Evolutionary conservation across 2,888 invertebrate genomes (phyloP).

Genomic region (Tuta absoluta): DNA sequence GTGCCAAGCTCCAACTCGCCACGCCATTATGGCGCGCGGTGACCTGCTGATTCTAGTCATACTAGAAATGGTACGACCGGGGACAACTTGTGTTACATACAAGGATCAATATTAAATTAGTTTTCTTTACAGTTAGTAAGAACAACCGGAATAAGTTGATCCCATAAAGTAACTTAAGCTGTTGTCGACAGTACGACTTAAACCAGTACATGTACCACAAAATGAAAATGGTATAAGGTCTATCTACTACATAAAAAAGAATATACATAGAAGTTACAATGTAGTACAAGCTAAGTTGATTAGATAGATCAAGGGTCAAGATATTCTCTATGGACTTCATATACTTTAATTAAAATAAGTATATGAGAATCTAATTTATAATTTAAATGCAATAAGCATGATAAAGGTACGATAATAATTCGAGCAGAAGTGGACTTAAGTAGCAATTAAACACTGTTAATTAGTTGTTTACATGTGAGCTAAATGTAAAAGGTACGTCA

Average conservation of each 20-base stretch:
- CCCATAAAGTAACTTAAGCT: too few species aligned
- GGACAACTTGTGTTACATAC: neutral
- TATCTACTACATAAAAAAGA: neutral
- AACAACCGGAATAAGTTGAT: too few species aligned
- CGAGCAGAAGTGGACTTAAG: neutral
- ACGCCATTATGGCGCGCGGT: conserved; percentile 16
- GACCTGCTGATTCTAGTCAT: conserved; percentile 10
- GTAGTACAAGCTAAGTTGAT: neutral
- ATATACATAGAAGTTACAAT: neutral
- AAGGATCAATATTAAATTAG: too few species aligned
- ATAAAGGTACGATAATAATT: neutral
- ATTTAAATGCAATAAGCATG: neutral
- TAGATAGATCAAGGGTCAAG: neutral
- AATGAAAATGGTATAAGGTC: neutral
- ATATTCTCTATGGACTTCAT: neutral
- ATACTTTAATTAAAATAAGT: neutral
- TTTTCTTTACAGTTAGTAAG: too few species aligned
- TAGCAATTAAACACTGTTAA: neutral
- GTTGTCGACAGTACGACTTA: too few species aligned
- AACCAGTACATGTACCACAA: neutral
- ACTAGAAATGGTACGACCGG: neutral
- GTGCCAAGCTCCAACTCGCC: neutral
- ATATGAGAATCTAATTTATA: neutral
- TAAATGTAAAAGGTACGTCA: too few species aligned
- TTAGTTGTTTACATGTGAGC: too few species aligned